Conservation (phyloP, 2,113 vertebrate species). For the Myotis brandtii region DNA sequence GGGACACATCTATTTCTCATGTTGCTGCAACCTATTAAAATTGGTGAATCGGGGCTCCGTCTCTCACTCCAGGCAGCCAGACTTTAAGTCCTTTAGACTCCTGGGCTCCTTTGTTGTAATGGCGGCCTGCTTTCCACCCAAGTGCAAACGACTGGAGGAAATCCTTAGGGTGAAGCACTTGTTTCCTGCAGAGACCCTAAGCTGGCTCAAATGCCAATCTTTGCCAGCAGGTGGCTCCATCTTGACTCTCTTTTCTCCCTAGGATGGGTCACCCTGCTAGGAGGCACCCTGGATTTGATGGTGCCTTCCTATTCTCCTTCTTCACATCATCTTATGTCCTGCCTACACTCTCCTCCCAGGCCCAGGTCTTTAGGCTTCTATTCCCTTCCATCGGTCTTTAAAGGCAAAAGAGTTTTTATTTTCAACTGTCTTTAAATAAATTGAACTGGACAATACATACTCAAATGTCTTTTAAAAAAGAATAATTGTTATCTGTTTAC, state of each 20-base stretch:
- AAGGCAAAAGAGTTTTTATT: neutral
- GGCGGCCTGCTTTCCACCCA: too few species aligned
- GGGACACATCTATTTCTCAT: neutral
- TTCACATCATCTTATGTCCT: too few species aligned
- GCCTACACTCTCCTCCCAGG: neutral
- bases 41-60: neutral
- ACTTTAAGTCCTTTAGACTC: neutral
- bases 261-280: accelerated
- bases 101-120: neutral
- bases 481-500: neutral
- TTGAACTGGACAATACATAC: neutral
- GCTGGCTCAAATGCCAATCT: neutral
- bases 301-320: accelerated
- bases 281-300: neutral
- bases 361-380: neutral
- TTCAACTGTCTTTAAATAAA: neutral
- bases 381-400: neutral
- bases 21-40: neutral
- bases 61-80: neutral
- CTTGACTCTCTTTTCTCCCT: neutral
- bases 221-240: neutral
- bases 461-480: neutral
- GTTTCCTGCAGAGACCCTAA: neutral
- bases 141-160: neutral
- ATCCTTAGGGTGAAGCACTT: neutral